Base-by-base conservation (phyloP, 2,888 invertebrate species). In the Pyrocoelia pectoralis region DNA sequence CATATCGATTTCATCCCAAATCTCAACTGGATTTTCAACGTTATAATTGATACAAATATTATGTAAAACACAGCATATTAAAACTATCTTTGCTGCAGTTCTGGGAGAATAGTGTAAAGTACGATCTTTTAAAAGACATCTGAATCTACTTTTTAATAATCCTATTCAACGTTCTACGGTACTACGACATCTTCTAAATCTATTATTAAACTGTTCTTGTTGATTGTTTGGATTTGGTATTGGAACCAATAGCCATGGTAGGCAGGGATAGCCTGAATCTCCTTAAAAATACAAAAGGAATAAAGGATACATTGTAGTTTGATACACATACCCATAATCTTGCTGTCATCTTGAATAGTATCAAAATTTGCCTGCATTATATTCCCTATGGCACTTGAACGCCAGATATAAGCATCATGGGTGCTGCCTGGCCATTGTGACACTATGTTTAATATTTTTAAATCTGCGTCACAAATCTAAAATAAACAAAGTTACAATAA, bases 391-490 rank as follows among this genome's bases (percentile, higher is more conserved):
- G 41, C 18, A 55, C 60, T 61, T 24, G 18, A 29, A 1, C 29
- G 28, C 61, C 61, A 61, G n/a, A 61, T 40, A 28, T 33, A 56
- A 3, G 61, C 49, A 41, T 61, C 61, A 38, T 61, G 61, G 1
- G 56, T 50, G 14, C 41, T 50, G 8, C 56, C 61, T 28, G 61
- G 56, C 40, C 29, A 62, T 15, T 46, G 29, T 14, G 57, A 13
- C 41, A 43, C 41, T 3, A 40, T n/a, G n/a, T 40, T 40, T 40
- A 40, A 4, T 40, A 40, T 40, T 40, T 40, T 40, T 40, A 40
- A 40, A n/a, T 40, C 40, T 40, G 40, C 5, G 8, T 40, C n/a
- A n/a, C 40, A 40, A 6, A 40, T n/a, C 40, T 40, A 40, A 13
- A 40, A 40, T 6, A 40, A 40, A 40, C 40, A 40, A 40, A 6